These are phyloP conservation scores for Bibio marci DNA, from an alignment of 2,888 invertebrate species.

Conservation along the genomic window DNA sequence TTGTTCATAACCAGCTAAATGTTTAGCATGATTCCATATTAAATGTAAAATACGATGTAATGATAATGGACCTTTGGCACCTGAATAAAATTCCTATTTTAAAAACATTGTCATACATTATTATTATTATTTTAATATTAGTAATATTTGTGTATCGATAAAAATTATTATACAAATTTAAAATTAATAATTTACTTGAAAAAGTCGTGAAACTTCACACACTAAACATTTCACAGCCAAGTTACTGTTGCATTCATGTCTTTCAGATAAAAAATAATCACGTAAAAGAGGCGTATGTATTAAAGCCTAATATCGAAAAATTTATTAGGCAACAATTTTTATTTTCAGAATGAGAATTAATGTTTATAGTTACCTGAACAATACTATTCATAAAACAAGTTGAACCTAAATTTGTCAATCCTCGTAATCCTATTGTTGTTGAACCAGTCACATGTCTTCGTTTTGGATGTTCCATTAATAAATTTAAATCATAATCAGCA, in stretches of 20 bases:
- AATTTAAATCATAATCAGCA: slow-evolving; percentile 55
- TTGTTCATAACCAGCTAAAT: slow-evolving; percentile 89
- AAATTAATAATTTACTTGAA: slow-evolving; percentile 51
- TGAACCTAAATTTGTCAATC: slow-evolving; percentile 87
- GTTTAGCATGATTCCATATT: slow-evolving; percentile 92
- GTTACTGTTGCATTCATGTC: slow-evolving; percentile 61
- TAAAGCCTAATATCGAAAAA: slow-evolving; percentile 43
- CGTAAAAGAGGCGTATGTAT: slow-evolving; percentile 88
- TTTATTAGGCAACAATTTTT: background rate
- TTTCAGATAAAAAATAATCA: slow-evolving; percentile 89
- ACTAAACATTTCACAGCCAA: slow-evolving; percentile 71
- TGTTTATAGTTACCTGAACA: slow-evolving; percentile 43
- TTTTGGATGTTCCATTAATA: slow-evolving; percentile 57
- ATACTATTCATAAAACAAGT: slow-evolving; percentile 99
- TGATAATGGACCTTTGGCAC: slow-evolving; percentile 71
- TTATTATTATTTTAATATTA: slow-evolving; percentile 2
- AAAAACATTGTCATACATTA: background rate
- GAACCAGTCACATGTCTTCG: slow-evolving; percentile 62
- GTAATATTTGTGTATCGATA: no score
- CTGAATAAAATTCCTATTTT: slow-evolving; percentile 76
- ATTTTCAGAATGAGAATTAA: background rate
- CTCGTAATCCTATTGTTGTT: slow-evolving; percentile 77
- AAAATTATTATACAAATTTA: no score
- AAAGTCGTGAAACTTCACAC: slow-evolving; percentile 87
- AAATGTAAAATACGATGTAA: slow-evolving; percentile 78